A percentile compares a stretch with the other conserved stretches of the same genome.
Conservation (phyloP, 2,113 vertebrate species). For the Petrocephalus microphthalmus region DNA sequence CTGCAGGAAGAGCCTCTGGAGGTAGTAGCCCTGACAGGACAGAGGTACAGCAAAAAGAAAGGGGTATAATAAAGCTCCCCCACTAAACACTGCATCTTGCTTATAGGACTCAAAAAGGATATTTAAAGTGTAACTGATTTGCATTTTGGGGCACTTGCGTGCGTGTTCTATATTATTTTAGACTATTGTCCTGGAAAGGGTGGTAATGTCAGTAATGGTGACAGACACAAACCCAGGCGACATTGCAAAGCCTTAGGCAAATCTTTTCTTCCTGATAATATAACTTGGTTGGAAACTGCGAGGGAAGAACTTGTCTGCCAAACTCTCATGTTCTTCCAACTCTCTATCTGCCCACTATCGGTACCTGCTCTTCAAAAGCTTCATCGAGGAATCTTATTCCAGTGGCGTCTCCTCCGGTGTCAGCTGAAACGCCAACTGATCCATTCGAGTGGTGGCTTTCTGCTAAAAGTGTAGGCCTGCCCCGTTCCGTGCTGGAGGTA, state of each 20-base stretch:
- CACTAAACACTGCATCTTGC: neutral
- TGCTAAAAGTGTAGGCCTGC: neutral
- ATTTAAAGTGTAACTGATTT: neutral
- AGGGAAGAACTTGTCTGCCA: neutral
- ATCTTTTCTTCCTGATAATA: neutral
- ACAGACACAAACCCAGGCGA: neutral
- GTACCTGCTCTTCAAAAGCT: constrained; percentile 45
- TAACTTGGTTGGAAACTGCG: neutral
- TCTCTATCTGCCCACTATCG: neutral
- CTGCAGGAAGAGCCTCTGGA: constrained; percentile 64
- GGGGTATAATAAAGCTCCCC: neutral
- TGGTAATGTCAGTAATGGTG: neutral
- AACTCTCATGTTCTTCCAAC: neutral
- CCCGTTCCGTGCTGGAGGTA: neutral
- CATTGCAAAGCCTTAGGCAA: neutral
- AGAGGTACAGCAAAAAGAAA: neutral
- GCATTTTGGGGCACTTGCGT: neutral
- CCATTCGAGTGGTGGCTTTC: neutral
- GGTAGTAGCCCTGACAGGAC: constrained; percentile 61
- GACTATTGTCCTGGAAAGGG: neutral
- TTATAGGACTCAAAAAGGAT: neutral
- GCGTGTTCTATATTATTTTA: neutral
- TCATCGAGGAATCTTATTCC: constrained; percentile 28
- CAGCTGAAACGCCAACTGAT: neutral
- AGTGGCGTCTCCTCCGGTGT: neutral